phyloP scores from a whole-genome alignment of 2,888 invertebrate species.

The Apamea epomidion region DNA sequence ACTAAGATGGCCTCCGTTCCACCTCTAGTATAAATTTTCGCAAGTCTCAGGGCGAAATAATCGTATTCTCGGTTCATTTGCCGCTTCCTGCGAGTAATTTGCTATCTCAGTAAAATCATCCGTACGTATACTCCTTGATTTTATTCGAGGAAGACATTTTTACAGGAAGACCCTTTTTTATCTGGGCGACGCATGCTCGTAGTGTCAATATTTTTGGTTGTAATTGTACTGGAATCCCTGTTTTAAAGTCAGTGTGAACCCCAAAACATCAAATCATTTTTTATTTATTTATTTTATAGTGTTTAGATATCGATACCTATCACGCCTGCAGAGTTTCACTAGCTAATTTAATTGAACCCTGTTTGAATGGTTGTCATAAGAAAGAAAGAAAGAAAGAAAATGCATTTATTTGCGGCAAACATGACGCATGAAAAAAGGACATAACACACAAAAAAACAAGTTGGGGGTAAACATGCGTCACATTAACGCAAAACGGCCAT shows the following conservation, averaged over 20 bases:
- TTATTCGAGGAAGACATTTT: conserved; percentile 66
- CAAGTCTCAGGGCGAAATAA: conserved; percentile 82
- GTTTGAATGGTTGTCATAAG: no score
- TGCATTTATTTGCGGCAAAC: no score
- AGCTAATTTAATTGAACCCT: no score
- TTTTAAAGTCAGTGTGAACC: conserved; percentile 8
- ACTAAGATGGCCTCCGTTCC: not conserved
- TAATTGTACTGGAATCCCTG: conserved; percentile 28
- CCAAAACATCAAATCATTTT: no score
- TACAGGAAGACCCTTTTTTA: conserved; percentile 44
- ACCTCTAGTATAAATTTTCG: conserved; percentile 78
- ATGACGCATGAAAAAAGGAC: no score
- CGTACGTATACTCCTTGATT: conserved; percentile 70
- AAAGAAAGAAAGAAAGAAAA: no score
- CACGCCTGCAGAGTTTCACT: not conserved
- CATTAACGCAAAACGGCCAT: no score
- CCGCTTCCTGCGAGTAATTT: conserved; percentile 83
- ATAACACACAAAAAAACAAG: no score
- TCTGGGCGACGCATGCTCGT: conserved; percentile 39
- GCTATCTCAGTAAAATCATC: conserved; percentile 80
- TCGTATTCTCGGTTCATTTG: conserved; percentile 86
- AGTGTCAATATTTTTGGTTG: conserved; percentile 28
- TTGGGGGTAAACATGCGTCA: no score
- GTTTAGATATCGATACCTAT: not conserved
- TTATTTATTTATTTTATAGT: not conserved